Evolutionary conservation across 2,113 vertebrate genomes (phyloP), one percentile per base, ranked within the genome.

Genomic region (Cyprinodon variegatus): DNA sequence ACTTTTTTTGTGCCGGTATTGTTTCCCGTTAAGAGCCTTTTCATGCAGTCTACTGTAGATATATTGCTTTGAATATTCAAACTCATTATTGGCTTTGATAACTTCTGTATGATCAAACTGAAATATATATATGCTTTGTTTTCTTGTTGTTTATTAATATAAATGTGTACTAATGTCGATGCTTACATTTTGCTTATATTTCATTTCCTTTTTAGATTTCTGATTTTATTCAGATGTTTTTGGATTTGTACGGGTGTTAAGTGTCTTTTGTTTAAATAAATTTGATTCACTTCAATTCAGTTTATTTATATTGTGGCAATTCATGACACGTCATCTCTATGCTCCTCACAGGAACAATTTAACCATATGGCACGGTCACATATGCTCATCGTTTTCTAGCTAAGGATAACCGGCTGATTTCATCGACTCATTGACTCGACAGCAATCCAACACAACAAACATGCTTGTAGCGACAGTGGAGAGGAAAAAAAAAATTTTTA

Each of bases 221-320:
- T 71, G 10, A 12, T 63, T 63, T 11, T 70, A 43, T 13, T 48
- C 10, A 29, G 11, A 38, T 53, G 14, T 20, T 8, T 66, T 63
- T 22, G 39, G 62, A 38, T 64, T 61, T 7, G 12, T 40, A 37
- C 36, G 14, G 6, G 39, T 78, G 50, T 46, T 50, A 62, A 2
- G 50, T 70, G 50, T 78, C 45, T 59, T 41, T 60, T 76, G 83
- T 83, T 63, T 83, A 89, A 86, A 41, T 70, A 36, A 83, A 78
- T 29, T 29, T 1, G 29, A 29, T 29, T 29, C 29, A 29, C 29
- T 29, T 29, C 29, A 29, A 29, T 29, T 29, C 29, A 29, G 29
- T 29, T 29, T 29, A 29, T 29, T 29, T 29, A 29, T 29, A 29
- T 29, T 29, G 29, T 29, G 29, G 29, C 29, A 29, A 29, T 29